These are phyloP conservation scores for Dasypolia templi DNA, from an alignment of 2,888 invertebrate genomes.

Conservation along the genomic window DNA sequence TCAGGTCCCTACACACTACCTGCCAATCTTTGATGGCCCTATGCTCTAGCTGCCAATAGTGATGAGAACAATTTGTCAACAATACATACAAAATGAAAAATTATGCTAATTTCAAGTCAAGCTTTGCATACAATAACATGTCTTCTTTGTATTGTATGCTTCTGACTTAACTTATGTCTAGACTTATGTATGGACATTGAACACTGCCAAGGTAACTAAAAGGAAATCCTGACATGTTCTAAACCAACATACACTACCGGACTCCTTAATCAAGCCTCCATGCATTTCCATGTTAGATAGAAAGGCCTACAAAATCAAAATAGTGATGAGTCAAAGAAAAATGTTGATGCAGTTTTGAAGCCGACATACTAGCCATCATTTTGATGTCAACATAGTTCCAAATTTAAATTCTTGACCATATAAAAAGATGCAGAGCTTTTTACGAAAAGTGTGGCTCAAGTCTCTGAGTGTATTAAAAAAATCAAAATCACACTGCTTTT, in stretches of 20 bases:
- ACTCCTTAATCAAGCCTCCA: neutral
- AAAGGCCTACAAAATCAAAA: neutral
- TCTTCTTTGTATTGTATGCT: slow-evolving; percentile 40
- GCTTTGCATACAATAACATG: slow-evolving; percentile 60
- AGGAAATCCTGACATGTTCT: neutral
- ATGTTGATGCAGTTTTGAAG: neutral
- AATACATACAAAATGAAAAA: slow-evolving; percentile 57
- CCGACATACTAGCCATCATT: neutral
- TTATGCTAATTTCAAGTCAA: slow-evolving; percentile 53
- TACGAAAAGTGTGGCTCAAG: neutral
- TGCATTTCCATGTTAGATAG: no score
- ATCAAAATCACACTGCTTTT: neutral
- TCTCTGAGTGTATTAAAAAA: neutral
- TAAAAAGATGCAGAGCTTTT: neutral
- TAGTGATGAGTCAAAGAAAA: neutral
- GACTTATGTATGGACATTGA: neutral
- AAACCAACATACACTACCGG: neutral
- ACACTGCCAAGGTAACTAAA: slow-evolving; percentile 29
- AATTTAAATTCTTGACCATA: neutral
- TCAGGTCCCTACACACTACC: slow-evolving; percentile 18
- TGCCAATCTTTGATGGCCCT: slow-evolving; percentile 41
- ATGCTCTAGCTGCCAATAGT: slow-evolving; percentile 27
- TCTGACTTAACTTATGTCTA: slow-evolving; percentile 19
- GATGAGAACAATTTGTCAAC: slow-evolving; percentile 23
- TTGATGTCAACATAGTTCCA: neutral